Evolutionary conservation across 2,888 invertebrate species (phyloP).

Genomic region (Drosophila quinaria): DNA sequence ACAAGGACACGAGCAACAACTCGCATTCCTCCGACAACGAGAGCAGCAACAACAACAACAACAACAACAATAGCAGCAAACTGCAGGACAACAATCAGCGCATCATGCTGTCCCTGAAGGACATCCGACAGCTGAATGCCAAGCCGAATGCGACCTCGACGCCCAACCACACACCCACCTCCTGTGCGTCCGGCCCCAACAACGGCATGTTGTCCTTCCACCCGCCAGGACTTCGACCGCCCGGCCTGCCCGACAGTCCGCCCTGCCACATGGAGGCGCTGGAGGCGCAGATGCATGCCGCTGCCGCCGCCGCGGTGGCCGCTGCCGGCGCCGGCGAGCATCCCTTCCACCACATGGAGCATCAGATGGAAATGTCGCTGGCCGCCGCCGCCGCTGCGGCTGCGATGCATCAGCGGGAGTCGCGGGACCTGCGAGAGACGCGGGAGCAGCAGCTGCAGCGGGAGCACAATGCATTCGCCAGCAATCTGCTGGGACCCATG

Average conservation of each 20-base stretch:
- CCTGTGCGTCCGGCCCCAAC: constrained; percentile 47
- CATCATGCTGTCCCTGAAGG: constrained; percentile 85
- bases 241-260: constrained; percentile 73
- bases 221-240: constrained; percentile 76
- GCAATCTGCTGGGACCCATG: constrained; percentile 83
- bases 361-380: constrained; percentile 85
- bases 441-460: constrained; percentile 78
- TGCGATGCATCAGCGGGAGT: constrained; percentile 82
- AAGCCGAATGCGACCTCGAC: constrained; percentile 82
- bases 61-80: constrained; percentile 80
- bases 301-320: constrained; percentile 80
- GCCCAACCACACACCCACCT: constrained; percentile 67
- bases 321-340: constrained; percentile 81
- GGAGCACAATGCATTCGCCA: constrained; percentile 84
- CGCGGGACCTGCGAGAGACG: constrained; percentile 72
- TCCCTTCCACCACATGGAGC: constrained; percentile 85
- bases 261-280: constrained; percentile 83
- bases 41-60: constrained; percentile 76
- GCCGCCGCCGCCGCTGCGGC: constrained; percentile 85
- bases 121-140: constrained; percentile 85
- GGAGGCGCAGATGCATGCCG: constrained; percentile 85
- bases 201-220: constrained; percentile 76
- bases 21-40: constrained; percentile 59
- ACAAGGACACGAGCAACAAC: constrained; percentile 50
- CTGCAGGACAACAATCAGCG: constrained; percentile 85